Conservation (phyloP, 2,888 invertebrate genomes). For the Zaprionus lineosus region DNA sequence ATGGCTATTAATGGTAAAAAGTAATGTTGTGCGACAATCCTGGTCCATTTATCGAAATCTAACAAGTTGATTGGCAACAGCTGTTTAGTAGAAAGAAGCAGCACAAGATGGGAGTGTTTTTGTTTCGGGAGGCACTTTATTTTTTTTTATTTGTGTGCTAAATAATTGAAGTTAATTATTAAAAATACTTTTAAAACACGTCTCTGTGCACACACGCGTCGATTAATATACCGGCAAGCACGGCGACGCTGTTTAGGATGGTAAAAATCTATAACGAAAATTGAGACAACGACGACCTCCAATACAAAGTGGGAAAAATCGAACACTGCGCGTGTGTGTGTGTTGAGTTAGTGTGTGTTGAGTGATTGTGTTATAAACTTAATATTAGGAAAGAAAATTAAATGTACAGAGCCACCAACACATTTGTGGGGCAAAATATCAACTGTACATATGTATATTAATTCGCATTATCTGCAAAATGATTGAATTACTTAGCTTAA, state of each 20-base stretch:
- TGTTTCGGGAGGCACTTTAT: conserved; percentile 47
- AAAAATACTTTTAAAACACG: conserved; percentile 30
- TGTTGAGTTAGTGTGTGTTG: conserved; percentile 30
- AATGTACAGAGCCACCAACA: conserved; percentile 39
- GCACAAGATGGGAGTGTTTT: conserved; percentile 72
- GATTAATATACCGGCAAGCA: conserved; percentile 21
- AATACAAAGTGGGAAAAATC: conserved; percentile 75
- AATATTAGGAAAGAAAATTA: conserved; percentile 36
- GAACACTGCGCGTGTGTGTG: conserved; percentile 58
- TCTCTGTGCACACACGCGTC: conserved; percentile 4
- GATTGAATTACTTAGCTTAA: conserved; percentile 28
- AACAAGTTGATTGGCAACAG: conserved; percentile 54
- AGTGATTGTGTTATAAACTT: conserved; percentile 48
- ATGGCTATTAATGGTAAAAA: too few relatives aligned
- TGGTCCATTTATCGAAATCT: conserved; percentile 28
- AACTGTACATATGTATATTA: conserved; percentile 22
- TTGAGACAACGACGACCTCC: conserved; percentile 60
- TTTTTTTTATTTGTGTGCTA: conserved; percentile 46
- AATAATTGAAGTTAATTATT: conserved; percentile 42
- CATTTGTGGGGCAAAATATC: conserved; percentile 22
- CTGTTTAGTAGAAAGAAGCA: conserved; percentile 58
- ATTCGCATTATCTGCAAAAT: conserved; percentile 34
- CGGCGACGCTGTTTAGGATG: conserved; percentile 24
- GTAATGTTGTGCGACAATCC: not conserved
- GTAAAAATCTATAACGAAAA: conserved; percentile 45